These are phyloP conservation scores for Xiphydria camelus DNA, from an alignment of 2,888 invertebrate species.

Conservation along the genomic window DNA sequence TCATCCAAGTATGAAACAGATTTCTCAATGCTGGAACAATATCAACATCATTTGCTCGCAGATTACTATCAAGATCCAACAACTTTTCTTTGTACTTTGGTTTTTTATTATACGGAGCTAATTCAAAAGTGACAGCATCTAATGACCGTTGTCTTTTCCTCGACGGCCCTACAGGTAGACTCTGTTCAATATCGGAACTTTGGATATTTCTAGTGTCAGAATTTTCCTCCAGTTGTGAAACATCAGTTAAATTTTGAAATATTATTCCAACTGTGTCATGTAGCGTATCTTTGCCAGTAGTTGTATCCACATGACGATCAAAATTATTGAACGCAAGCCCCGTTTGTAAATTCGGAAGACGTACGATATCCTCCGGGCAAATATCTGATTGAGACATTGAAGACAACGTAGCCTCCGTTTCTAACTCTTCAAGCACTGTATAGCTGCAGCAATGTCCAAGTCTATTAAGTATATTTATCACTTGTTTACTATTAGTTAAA, in stretches of 20 bases:
- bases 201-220: too few relatives aligned
- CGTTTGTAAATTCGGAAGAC: slow-evolving; percentile 14
- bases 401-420: slow-evolving; percentile 22
- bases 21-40: too few relatives aligned
- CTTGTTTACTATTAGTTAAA: slow-evolving; percentile 30
- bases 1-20: slow-evolving; percentile 22
- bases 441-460: slow-evolving; percentile 34
- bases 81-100: slow-evolving; percentile 13
- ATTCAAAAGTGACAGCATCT: too few relatives aligned
- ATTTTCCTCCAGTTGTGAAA: too few relatives aligned
- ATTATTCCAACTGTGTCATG: too few relatives aligned
- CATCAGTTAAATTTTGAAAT: too few relatives aligned
- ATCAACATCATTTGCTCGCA: neutral
- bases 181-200: too few relatives aligned
- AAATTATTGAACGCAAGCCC: slow-evolving; percentile 25
- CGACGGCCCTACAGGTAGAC: too few relatives aligned
- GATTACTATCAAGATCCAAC: slow-evolving; percentile 6
- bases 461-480: slow-evolving; percentile 29
- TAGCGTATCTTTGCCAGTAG: slow-evolving; percentile 24
- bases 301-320: slow-evolving; percentile 24
- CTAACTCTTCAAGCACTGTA: slow-evolving; percentile 27
- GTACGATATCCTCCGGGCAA: slow-evolving; percentile 23
- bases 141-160: too few relatives aligned
- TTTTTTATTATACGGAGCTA: too few relatives aligned
- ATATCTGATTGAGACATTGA: slow-evolving; percentile 11